These are phyloP conservation scores for Fopius arisanus DNA, from an alignment of 1,140 invertebrate species.

Conservation along the genomic window DNA sequence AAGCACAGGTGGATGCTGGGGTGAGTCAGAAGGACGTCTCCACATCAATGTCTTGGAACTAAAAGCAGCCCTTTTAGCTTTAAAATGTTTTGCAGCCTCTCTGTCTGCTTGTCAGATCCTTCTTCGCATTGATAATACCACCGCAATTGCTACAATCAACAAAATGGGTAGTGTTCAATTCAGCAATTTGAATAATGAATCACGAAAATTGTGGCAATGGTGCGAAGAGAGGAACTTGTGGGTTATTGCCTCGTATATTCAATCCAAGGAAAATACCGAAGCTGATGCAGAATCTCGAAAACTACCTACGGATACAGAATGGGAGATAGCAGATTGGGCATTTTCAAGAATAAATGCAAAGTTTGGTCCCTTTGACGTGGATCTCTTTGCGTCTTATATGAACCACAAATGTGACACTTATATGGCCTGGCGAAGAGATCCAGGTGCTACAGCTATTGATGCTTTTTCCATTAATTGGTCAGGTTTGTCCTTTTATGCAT, in stretches of 20 bases:
- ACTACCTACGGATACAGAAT: neutral
- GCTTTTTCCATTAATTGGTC: slow-evolving; percentile 8
- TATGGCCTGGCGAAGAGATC: neutral
- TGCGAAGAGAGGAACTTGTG: neutral
- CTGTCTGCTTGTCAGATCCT: neutral
- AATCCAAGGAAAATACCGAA: slow-evolving; percentile 4
- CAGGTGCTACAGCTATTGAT: neutral
- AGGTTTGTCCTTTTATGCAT: slow-evolving; percentile 37
- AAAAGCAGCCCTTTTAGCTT: neutral
- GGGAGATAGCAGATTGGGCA: neutral
- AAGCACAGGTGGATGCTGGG: neutral
- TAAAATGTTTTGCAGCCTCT: slow-evolving; percentile 11
- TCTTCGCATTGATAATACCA: slow-evolving; percentile 12
- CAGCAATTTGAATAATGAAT: neutral
- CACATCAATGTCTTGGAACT: slow-evolving; percentile 11
- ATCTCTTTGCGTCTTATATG: neutral
- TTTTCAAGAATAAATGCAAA: neutral
- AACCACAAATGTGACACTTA: neutral
- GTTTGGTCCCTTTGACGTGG: neutral
- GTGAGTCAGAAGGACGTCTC: neutral
- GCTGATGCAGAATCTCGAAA: neutral
- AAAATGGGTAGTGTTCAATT: neutral
- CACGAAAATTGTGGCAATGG: slow-evolving; percentile 10
- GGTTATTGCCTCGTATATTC: neutral
- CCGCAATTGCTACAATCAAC: slow-evolving; percentile 19